Evolutionary conservation across 2,113 vertebrate species (phyloP).

Genomic region (Halichoerus grypus): DNA sequence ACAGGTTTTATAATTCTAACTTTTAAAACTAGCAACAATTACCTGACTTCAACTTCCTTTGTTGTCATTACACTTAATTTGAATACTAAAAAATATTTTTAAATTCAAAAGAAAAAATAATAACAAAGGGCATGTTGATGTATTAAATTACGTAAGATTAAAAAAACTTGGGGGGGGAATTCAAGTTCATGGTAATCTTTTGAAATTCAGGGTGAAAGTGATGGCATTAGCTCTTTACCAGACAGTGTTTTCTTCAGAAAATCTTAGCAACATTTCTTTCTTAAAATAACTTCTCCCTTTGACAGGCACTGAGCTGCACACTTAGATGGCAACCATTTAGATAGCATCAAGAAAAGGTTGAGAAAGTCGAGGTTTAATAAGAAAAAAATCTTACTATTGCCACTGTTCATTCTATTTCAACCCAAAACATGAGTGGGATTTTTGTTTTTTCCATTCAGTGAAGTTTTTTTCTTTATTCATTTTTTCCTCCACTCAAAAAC

Average conservation of each 20-base stretch:
- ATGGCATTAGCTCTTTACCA: slow-evolving; percentile 14
- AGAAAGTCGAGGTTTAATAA: neutral
- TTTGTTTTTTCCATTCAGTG: neutral
- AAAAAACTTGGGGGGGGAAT: neutral
- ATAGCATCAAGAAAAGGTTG: neutral
- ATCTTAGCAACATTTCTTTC: slow-evolving; percentile 46
- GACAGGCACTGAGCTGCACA: neutral
- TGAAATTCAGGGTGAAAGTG: neutral
- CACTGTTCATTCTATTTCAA: slow-evolving; percentile 14
- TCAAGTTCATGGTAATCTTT: slow-evolving; percentile 24
- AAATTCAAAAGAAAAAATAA: slow-evolving; percentile 32
- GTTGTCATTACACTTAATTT: slow-evolving; percentile 40
- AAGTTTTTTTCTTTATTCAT: neutral
- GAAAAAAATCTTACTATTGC: neutral
- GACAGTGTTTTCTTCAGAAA: slow-evolving; percentile 45
- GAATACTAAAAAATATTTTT: slow-evolving; percentile 41
- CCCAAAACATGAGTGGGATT: neutral
- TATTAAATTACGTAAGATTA: slow-evolving; percentile 2
- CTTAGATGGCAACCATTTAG: neutral
- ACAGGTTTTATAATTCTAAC: neutral
- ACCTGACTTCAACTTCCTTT: slow-evolving; percentile 23
- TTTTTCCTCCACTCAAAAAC: neutral
- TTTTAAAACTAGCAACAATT: slow-evolving; percentile 11
- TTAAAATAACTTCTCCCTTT: slow-evolving; percentile 54
- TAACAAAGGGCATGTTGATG: neutral